Base-by-base conservation (phyloP, 2,888 invertebrate species). In the Morpho helenor region DNA sequence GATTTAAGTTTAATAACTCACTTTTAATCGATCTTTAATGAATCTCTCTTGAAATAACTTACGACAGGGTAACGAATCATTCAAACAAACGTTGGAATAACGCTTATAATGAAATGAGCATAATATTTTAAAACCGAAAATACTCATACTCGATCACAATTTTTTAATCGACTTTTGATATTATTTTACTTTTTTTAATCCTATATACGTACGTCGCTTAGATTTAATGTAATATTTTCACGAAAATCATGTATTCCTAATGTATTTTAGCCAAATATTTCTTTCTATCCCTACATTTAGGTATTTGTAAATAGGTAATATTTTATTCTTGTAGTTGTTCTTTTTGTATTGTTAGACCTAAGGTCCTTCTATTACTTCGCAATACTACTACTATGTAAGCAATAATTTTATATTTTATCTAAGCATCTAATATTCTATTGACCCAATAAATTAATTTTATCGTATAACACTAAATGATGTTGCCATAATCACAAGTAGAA, bases 191-290 rank as follows among this genome's bases (percentile, higher is more conserved):
- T 67, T 57, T 71, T 72, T 71, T 72, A 68, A 73, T 69, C 73
- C 72, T 72, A 74, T 76, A 71, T 74, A 75, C 66, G 56, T 61
- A 67, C 70, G 71, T 76, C 75, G 77, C 75, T 68, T 78, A 80
- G 74, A 73, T 66, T 31, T 73, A 76, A 79, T 79, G 63, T 66
- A 64, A 46, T 67, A 5, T 66, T 66, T 77, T 79, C 80, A 78
- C 78, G 40, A 69, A 66, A 73, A 73, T 70, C 73, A 77, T 79
- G 76, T 87, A 86, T 81, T 84, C 86, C 82, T 86, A 87, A 80
- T 80, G 83, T 82, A 79, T 82, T 84, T 85, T 89, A 90, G 87
- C 88, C 89, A 90, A 90, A 89, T 87, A 86, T 87, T 87, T 84
- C 73, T 75, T 89, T 87, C 75, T 80, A 83, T 75, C 77, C 77